Percentiles rank a stretch among this genome's conserved stretches.
Evolutionary conservation across 23 tunicate species (phyloP).

Genomic region (Trididemnum clinides): DNA sequence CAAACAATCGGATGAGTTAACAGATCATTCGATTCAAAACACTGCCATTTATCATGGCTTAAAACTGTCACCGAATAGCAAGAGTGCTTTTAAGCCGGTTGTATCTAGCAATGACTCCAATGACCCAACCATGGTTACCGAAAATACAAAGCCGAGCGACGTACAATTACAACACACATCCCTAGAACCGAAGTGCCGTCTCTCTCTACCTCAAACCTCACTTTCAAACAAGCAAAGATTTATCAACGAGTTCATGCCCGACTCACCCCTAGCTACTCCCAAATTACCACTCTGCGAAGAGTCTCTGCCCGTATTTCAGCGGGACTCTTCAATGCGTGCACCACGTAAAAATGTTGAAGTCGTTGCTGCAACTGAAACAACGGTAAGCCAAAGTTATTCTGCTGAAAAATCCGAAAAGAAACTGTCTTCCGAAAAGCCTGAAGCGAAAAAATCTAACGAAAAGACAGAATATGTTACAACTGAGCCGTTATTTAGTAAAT

Average conservation of each 20-base stretch:
- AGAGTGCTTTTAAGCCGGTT: slow-evolving; percentile 46
- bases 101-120: not conserved
- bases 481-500: slow-evolving; percentile 10
- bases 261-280: not conserved
- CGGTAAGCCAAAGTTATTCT: not conserved
- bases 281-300: not conserved
- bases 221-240: slow-evolving; percentile 32
- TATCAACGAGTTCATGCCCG: slow-evolving; percentile 36
- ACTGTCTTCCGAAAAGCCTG: not conserved
- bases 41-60: not conserved
- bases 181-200: slow-evolving; percentile 6
- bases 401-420: not conserved
- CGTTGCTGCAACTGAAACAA: not conserved
- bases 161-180: not conserved
- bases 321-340: not conserved
- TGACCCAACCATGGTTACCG: not conserved
- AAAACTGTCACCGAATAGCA: slow-evolving; percentile 39
- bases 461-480: not conserved
- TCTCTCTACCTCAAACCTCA: not conserved
- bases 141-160: not conserved
- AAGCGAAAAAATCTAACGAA: not conserved
- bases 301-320: not conserved
- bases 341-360: not conserved
- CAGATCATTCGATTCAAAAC: not conserved
- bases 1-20: not conserved